phyloP scores from a whole-genome alignment of 2,797 vertebrate genomes.

The Scyliorhinus canicula region DNA sequence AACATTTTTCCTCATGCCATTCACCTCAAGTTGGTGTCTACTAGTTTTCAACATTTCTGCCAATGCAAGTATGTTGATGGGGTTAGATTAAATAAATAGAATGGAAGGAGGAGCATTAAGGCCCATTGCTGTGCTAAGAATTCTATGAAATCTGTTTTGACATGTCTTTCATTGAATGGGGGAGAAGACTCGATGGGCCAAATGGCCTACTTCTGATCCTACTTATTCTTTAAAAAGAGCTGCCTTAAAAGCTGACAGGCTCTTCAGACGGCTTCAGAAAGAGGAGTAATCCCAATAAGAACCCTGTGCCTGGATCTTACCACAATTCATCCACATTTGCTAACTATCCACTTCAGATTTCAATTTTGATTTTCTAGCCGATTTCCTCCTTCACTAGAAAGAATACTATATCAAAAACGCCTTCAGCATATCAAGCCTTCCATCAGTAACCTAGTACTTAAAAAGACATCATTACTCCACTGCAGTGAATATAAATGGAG shows the following conservation, averaged over 20 bases:
- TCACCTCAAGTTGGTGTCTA: background rate
- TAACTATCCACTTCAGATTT: background rate
- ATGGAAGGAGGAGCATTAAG: background rate
- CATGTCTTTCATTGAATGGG: background rate
- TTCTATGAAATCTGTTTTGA: background rate
- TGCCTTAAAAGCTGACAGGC: background rate
- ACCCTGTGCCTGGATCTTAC: background rate
- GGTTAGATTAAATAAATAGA: background rate
- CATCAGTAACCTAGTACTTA: background rate
- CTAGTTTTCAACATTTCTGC: background rate
- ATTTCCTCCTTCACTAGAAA: background rate
- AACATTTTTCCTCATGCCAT: background rate
- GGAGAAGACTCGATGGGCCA: too few relatives aligned
- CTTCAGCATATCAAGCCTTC: background rate
- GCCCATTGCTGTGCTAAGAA: background rate
- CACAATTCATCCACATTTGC: background rate
- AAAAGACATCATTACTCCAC: background rate
- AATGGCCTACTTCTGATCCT: too few relatives aligned
- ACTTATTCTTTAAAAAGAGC: background rate
- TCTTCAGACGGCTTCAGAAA: background rate
- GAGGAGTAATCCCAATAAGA: background rate
- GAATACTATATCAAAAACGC: background rate
- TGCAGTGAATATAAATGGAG: background rate
- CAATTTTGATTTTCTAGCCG: background rate
- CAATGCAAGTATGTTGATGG: background rate